A percentile compares a stretch with the other conserved stretches of the same genome.
These are phyloP conservation scores for Escarpia spicata DNA, from an alignment of 2,888 invertebrate species.

Conservation along the genomic window DNA sequence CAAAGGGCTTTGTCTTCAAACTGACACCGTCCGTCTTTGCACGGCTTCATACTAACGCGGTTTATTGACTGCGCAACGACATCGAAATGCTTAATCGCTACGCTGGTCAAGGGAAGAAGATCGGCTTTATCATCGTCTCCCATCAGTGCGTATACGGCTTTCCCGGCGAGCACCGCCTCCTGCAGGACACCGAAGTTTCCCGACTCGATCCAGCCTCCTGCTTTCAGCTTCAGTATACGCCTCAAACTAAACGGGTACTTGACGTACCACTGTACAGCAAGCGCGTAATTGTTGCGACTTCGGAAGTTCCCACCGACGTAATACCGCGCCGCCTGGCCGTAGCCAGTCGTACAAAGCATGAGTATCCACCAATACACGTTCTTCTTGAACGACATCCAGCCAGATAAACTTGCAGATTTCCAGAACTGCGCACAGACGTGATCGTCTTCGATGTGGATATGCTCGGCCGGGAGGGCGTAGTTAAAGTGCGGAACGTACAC, in stretches of 20 bases:
- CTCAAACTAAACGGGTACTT: neutral
- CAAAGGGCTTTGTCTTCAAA: neutral
- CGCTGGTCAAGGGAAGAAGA: neutral
- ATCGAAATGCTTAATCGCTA: neutral
- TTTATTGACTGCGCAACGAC: neutral
- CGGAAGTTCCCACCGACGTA: neutral
- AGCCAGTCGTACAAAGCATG: neutral
- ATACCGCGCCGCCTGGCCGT: neutral
- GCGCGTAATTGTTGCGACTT: neutral
- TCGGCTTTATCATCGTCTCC: neutral
- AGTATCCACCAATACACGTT: neutral
- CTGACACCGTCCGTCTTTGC: neutral
- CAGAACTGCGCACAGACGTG: neutral
- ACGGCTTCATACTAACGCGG: neutral
- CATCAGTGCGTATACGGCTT: neutral
- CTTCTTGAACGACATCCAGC: neutral
- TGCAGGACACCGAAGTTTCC: neutral
- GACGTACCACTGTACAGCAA: neutral
- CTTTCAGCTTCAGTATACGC: neutral
- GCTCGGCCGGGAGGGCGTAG: neutral
- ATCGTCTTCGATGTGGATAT: neutral
- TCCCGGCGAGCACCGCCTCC: neutral
- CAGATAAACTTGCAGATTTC: neutral
- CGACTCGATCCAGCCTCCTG: neutral
- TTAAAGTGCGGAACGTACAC: neutral